These are phyloP conservation scores for Apotomis betuletana DNA, from an alignment of 2,888 invertebrate genomes.

Conservation along the genomic window DNA sequence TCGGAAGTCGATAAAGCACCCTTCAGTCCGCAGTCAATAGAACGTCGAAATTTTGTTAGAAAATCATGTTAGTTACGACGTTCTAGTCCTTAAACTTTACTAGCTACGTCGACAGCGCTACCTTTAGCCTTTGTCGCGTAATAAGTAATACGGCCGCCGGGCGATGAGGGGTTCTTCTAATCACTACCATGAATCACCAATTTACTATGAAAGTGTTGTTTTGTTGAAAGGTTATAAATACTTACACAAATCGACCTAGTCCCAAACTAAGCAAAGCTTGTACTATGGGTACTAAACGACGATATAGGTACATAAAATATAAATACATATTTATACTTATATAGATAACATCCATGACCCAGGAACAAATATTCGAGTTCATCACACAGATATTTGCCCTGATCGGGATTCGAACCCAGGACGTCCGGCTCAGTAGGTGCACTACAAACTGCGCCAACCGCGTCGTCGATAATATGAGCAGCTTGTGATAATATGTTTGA, in stretches of 20 bases:
- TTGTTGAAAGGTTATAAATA: constrained; percentile 7
- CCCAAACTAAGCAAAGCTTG: no score
- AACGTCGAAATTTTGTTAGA: not conserved
- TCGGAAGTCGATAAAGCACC: constrained; percentile 13
- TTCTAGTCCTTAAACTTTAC: not conserved
- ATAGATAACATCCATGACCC: no score
- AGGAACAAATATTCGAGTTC: no score
- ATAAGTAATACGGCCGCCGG: constrained; percentile 14
- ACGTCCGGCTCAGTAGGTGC: no score
- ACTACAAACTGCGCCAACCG: no score
- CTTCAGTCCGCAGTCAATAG: not conserved
- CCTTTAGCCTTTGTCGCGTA: constrained; percentile 13
- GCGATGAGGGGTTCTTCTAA: not conserved
- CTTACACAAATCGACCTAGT: no score
- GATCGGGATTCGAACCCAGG: no score
- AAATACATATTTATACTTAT: no score
- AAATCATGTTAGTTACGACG: not conserved
- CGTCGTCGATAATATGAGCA: no score
- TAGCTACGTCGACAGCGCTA: constrained; percentile 17
- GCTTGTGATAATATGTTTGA: not conserved
- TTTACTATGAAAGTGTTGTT: constrained; percentile 18
- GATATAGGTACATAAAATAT: no score
- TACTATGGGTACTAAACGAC: no score
- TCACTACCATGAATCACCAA: constrained; percentile 32
- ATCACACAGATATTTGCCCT: no score